A percentile compares a stretch with the other conserved stretches of the same genome.
Evolutionary conservation across 2,797 vertebrate species (phyloP).

Genomic region (Peromyscus attwateri): DNA sequence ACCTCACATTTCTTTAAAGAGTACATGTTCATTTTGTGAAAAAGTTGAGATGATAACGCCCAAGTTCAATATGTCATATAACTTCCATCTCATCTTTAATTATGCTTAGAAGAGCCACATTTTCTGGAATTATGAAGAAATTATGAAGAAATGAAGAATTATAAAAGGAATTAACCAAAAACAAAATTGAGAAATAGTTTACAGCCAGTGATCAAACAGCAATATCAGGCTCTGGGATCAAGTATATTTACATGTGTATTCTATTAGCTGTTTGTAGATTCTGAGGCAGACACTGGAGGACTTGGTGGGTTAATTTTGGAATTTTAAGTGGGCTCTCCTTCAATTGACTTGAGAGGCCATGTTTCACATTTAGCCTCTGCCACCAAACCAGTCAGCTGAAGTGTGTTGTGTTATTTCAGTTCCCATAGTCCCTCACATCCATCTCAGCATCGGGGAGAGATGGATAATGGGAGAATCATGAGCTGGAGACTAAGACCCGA

Average conservation of each 20-base stretch:
- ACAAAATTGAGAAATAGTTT: not conserved
- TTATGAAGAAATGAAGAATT: not conserved
- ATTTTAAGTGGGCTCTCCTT: not conserved
- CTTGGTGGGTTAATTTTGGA: not conserved
- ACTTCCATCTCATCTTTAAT: not conserved
- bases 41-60: not conserved
- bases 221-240: not conserved
- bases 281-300: not conserved
- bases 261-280: not conserved
- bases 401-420: not conserved
- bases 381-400: not conserved
- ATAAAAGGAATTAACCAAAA: conserved; percentile 18
- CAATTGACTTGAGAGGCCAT: not conserved
- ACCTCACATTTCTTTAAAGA: not conserved
- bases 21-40: not conserved
- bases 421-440: too few relatives aligned
- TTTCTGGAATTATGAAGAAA: conserved; percentile 21
- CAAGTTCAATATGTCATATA: not conserved
- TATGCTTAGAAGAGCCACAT: not conserved
- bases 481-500: not conserved
- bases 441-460: not conserved
- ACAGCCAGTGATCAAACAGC: not conserved
- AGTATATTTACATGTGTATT: not conserved
- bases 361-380: not conserved
- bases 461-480: not conserved